phyloP scores from a whole-genome alignment of 1,140 invertebrate species.

The Zeugodacus cucurbitae region DNA sequence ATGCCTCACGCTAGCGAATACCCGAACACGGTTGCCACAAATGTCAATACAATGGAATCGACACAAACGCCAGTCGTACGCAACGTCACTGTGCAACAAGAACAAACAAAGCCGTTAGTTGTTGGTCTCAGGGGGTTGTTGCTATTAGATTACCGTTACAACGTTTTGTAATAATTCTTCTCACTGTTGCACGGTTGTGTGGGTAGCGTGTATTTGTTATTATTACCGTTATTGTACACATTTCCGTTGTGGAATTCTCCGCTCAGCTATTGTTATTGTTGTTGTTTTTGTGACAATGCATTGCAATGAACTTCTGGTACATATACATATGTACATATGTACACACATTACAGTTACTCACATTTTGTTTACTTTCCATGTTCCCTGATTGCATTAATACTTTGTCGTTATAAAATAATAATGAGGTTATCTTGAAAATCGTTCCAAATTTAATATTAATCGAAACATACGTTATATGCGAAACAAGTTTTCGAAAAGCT shows the following conservation, averaged over 20 bases:
- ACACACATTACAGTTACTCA: too few species aligned
- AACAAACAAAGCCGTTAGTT: neutral
- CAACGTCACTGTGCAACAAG: too few species aligned
- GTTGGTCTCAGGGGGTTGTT: neutral
- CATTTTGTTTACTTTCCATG: neutral
- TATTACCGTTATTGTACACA: neutral
- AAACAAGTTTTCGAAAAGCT: too few species aligned
- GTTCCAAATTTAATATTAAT: too few species aligned
- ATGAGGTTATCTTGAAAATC: too few species aligned
- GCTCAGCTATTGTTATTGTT: too few species aligned
- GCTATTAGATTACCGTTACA: neutral
- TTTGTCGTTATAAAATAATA: too few species aligned
- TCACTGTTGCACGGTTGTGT: neutral
- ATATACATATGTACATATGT: too few species aligned
- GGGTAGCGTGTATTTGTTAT: neutral
- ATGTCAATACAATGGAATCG: neutral
- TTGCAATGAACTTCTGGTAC: too few species aligned
- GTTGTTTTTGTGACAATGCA: too few species aligned
- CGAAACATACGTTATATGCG: too few species aligned
- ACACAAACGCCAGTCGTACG: neutral
- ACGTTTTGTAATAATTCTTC: neutral
- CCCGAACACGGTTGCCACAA: neutral
- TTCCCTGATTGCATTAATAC: too few species aligned
- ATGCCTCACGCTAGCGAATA: neutral
- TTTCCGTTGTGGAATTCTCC: neutral